A percentile compares a stretch with the other conserved stretches of the same genome.
phyloP scores from a whole-genome alignment of 2,888 invertebrate genomes.

The Galerucella calmariensis region DNA sequence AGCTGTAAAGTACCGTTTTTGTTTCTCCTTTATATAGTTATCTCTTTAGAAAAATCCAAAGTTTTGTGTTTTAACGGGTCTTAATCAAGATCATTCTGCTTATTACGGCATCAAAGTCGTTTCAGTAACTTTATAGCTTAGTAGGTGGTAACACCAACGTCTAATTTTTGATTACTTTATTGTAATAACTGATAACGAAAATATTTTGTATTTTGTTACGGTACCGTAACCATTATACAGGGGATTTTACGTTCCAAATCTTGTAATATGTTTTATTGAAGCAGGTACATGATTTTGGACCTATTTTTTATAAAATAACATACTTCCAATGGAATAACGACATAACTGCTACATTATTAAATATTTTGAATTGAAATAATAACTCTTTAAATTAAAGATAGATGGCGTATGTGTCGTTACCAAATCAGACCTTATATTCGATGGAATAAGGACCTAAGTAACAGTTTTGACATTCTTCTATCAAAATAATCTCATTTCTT shows the following conservation, averaged over 20 bases:
- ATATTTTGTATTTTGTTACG: conserved; percentile 46
- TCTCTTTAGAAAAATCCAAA: conserved; percentile 27
- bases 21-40: conserved; percentile 16
- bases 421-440: no score
- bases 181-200: conserved; percentile 61
- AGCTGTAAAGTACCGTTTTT: conserved; percentile 27
- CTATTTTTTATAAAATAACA: no score
- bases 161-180: conserved; percentile 61
- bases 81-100: conserved; percentile 29
- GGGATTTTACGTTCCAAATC: conserved; percentile 29
- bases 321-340: no score
- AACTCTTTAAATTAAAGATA: no score
- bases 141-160: conserved; percentile 60
- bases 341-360: no score
- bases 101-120: conserved; percentile 56
- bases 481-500: no score
- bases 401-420: no score
- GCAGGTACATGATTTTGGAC: no score
- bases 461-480: no score
- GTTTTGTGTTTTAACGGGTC: conserved; percentile 33
- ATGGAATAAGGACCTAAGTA: no score
- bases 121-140: conserved; percentile 53
- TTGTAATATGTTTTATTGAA: no score
- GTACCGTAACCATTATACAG: conserved; percentile 32
- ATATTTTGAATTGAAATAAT: no score